phyloP scores from a whole-genome alignment of 2,113 vertebrate genomes.

The Trinectes maculatus region DNA sequence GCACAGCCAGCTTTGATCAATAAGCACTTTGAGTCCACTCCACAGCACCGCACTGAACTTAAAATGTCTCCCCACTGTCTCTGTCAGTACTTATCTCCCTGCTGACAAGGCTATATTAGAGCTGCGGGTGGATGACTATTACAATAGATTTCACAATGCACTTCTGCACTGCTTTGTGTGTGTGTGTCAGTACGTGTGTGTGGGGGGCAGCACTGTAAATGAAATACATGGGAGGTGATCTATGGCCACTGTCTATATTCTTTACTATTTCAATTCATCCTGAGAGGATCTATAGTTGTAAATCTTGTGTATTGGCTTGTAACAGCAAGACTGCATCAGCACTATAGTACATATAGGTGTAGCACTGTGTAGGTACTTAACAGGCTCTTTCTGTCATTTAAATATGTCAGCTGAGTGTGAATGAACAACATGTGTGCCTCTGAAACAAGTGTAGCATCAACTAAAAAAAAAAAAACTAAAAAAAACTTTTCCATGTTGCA shows the following conservation, averaged over 20 bases:
- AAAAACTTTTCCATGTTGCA: not conserved
- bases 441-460: slow-evolving; percentile 8
- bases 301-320: slow-evolving; percentile 11
- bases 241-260: slow-evolving; percentile 14
- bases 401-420: slow-evolving; percentile 2
- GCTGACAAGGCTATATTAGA: slow-evolving; percentile 74
- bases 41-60: slow-evolving; percentile 59
- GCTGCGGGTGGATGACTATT: slow-evolving; percentile 57
- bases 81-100: slow-evolving; percentile 71
- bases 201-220: slow-evolving; percentile 41
- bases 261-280: slow-evolving; percentile 37
- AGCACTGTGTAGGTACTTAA: slow-evolving; percentile 7
- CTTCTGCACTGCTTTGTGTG: slow-evolving; percentile 30
- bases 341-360: not conserved
- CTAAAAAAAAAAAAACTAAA: no score
- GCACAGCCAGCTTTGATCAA: slow-evolving; percentile 73
- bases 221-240: slow-evolving; percentile 41
- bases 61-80: slow-evolving; percentile 77
- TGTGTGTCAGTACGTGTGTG: slow-evolving; percentile 34
- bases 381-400: not conserved
- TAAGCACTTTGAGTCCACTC: slow-evolving; percentile 77
- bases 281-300: slow-evolving; percentile 27
- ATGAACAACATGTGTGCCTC: slow-evolving; percentile 41
- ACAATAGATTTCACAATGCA: slow-evolving; percentile 63
- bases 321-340: slow-evolving; percentile 1